phyloP scores from a whole-genome alignment of 2,797 vertebrate species.

The Petrocephalus sullivani region DNA sequence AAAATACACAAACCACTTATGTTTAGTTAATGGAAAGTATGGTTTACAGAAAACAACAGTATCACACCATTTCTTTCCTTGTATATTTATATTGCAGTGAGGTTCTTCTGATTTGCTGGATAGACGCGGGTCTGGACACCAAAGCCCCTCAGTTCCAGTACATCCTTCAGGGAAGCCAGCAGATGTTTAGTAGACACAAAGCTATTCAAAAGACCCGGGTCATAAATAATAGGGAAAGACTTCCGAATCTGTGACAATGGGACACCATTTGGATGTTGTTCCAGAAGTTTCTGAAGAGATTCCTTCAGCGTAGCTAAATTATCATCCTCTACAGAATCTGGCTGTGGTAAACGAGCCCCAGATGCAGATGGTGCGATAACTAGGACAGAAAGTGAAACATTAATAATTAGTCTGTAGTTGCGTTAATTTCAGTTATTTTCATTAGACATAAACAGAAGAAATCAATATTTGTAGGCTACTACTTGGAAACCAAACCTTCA shows the following conservation, averaged over 20 bases:
- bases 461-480: not conserved
- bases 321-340: not conserved
- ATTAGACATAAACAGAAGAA: not conserved
- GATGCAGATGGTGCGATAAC: not conserved
- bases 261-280: slow-evolving; percentile 21
- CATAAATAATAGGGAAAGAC: slow-evolving; percentile 31
- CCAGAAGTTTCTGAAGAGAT: slow-evolving; percentile 25
- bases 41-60: not conserved
- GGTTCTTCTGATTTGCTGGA: not conserved
- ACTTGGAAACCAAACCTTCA: not conserved
- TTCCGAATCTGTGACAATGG: slow-evolving; percentile 26
- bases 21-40: not conserved
- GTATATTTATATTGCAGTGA: not conserved
- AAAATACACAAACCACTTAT: not conserved
- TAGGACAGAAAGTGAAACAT: not conserved
- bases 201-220: slow-evolving; percentile 21
- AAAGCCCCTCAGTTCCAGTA: slow-evolving; percentile 31
- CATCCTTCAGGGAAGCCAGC: slow-evolving; percentile 32
- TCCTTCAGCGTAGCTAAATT: slow-evolving; percentile 17
- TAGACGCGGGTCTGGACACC: slow-evolving; percentile 36
- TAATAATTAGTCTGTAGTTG: not conserved
- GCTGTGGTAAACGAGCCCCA: not conserved
- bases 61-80: not conserved
- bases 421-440: not conserved
- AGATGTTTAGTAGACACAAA: slow-evolving; percentile 37